Percentiles rank a stretch among this genome's conserved stretches.
phyloP scores from a whole-genome alignment of 2,113 vertebrate genomes.

The Lepidothrix coronata region DNA sequence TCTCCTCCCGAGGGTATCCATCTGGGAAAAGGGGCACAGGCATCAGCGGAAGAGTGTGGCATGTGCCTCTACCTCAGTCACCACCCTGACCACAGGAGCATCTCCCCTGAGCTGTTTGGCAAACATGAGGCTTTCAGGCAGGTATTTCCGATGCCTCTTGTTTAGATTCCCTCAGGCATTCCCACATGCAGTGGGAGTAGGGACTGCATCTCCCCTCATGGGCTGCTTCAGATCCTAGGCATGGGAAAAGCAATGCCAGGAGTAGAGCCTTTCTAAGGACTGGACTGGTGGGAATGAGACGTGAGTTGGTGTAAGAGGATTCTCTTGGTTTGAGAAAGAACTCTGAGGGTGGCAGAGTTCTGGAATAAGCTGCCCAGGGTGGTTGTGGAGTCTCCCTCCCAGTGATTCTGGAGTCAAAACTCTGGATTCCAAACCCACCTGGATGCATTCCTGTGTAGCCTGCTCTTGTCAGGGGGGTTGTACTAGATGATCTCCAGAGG shows the following conservation, averaged over 20 bases:
- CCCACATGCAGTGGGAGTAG: neutral
- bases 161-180: neutral
- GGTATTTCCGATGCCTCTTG: neutral
- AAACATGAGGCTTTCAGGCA: neutral
- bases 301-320: neutral
- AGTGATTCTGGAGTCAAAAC: neutral
- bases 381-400: neutral
- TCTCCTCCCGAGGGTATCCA: conserved; percentile 73
- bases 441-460: neutral
- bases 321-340: neutral
- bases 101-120: neutral
- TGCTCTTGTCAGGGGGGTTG: neutral
- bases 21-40: conserved; percentile 56
- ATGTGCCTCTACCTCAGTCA: neutral
- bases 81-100: neutral
- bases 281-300: neutral
- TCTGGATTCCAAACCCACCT: neutral
- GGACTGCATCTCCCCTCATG: neutral
- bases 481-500: neutral
- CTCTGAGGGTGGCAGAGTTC: neutral
- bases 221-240: neutral
- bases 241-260: neutral
- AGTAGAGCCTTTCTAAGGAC: neutral
- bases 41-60: neutral
- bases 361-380: neutral